Evolutionary conservation across 2,113 vertebrate species (phyloP), one percentile per base, ranked within the genome.

Genomic region (Cyphomyrus discorhynchus): DNA sequence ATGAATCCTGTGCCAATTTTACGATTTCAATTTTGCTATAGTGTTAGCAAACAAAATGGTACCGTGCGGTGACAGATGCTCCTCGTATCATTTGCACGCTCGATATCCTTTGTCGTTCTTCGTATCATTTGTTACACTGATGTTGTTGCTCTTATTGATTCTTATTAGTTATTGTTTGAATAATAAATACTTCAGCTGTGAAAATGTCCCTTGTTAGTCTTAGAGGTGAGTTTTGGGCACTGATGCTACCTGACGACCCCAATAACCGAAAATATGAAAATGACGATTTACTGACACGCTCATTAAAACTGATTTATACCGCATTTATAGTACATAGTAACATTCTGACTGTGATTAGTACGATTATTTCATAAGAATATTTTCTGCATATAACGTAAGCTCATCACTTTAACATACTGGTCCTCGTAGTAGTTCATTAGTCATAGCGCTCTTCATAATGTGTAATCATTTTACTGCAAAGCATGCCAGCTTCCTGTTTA

Each of bases 1-100:
- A 66, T 62, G 45, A 62, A 84, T 53, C 83, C 83, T 62, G 88
- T 89, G 91, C 88, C 90, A 90, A 92, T 92, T 90, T 91, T 88
- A 91, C 53, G 82, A 70, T 70, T 91, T 90, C 85, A 83, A 90
- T 31, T 70, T 70, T 31, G 88, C 42, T 90, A 56, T 88, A 88
- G 88, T 39, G 58, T 88, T 89, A 90, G 88, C 87, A 85, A 77
- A 84, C 31, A 46, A 70, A 89, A 31, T n/a, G 39, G 24, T 17
- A 85, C 86, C 88, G 50, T 91, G 90, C 88, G 80, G 39, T 87
- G 86, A 88, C 91, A 89, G 86, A 58, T 88, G 91, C 89, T 91
- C 82, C 89, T 62, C 53, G 49, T 89, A 89, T 92, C 56, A 89
- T 87, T 85, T 56, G 88, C 49, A 86, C 46, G 52, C 31, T 58